A percentile compares a stretch with the other conserved stretches of the same genome.
Evolutionary conservation across 1,140 invertebrate species (phyloP).

Genomic region (Leptestheria dahalacensis): DNA sequence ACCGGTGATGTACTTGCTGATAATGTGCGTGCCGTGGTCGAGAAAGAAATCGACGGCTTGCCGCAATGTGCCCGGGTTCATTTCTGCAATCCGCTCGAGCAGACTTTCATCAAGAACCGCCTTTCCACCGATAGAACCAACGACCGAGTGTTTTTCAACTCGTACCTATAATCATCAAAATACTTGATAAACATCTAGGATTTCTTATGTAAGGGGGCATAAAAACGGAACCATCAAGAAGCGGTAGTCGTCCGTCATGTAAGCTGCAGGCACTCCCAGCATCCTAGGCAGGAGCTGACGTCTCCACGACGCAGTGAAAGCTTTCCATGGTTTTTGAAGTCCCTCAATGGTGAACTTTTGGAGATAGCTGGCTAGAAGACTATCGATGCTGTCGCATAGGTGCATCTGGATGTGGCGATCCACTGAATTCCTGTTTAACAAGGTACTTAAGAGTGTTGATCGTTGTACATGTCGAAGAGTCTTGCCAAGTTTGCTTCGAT

Average conservation of each 20-base stretch:
- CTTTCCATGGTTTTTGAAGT: constrained; percentile 1
- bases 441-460: neutral
- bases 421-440: neutral
- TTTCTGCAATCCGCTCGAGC: neutral
- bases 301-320: constrained; percentile 8
- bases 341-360: constrained; percentile 8
- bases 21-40: constrained; percentile 7
- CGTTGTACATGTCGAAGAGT: neutral
- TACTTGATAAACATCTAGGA: neutral
- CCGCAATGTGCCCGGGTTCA: neutral
- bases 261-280: neutral
- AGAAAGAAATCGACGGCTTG: constrained; percentile 9
- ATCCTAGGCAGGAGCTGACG: neutral
- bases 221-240: constrained; percentile 1
- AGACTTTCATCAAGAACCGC: neutral
- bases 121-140: neutral
- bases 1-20: neutral
- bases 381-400: neutral
- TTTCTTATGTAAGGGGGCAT: neutral
- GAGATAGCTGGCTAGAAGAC: neutral
- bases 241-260: constrained; percentile 3
- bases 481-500: neutral
- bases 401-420: constrained; percentile 6
- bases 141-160: constrained; percentile 2
- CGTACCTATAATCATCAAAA: neutral